These are phyloP conservation scores for Anseranas semipalmata DNA, from an alignment of 2,113 vertebrate species.

Conservation along the genomic window DNA sequence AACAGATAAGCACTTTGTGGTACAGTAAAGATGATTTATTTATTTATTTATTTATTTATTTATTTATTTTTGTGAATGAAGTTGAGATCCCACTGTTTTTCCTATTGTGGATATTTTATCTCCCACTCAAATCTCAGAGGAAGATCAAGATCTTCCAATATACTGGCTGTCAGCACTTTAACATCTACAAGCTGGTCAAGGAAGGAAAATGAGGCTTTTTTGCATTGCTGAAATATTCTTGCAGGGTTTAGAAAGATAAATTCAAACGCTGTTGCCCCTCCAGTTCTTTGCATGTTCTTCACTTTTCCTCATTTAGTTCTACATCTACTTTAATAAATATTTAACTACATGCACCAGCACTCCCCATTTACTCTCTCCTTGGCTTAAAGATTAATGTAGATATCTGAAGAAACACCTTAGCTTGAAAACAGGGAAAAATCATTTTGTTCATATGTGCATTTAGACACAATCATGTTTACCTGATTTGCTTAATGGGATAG, in stretches of 20 bases:
- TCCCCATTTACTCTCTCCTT: conserved; percentile 39
- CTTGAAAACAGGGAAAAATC: conserved; percentile 16
- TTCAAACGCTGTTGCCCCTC: background rate
- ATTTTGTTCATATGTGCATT: conserved; percentile 17
- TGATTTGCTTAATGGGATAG: conserved; percentile 21
- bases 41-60: background rate
- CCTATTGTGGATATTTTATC: background rate
- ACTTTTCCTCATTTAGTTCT: conserved; percentile 69
- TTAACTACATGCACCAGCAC: conserved; percentile 39
- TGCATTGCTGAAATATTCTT: background rate
- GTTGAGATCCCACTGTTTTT: background rate
- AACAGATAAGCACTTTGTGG: background rate
- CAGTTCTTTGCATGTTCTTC: conserved; percentile 62
- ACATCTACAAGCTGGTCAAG: background rate
- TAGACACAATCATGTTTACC: background rate
- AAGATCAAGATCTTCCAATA: background rate
- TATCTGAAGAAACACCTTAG: background rate
- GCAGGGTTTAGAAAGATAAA: conserved; percentile 30
- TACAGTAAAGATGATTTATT: background rate
- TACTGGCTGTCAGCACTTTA: background rate
- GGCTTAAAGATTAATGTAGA: conserved; percentile 59
- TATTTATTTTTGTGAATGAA: background rate
- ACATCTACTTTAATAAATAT: conserved; percentile 64
- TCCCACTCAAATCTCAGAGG: background rate
- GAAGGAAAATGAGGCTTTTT: background rate